Base-by-base conservation (phyloP, 1,140 invertebrate genomes). In the Papilio helenus region DNA sequence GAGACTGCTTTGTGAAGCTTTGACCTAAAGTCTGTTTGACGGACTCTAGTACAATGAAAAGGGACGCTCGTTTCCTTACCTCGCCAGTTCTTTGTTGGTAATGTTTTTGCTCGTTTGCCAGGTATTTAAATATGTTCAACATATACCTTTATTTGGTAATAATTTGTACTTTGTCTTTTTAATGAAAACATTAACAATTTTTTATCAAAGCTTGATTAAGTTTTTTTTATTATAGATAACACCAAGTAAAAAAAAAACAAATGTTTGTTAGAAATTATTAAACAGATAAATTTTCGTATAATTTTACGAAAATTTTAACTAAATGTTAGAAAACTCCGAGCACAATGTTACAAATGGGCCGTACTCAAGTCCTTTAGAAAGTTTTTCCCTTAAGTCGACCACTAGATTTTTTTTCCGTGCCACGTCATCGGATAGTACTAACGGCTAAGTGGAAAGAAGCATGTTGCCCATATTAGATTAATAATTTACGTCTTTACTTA, bases 41-140 rank as follows among this genome's bases (percentile, higher is more conserved):
- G 20, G 58, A 61, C 23, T 65, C 14, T 65, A 58, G 74, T 49
- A 61, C 51, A 76, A 76, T 76, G 10, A 51, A 76, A 76, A 76
- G 74, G 73, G 74, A 42, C 46, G 74, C 20, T 34, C 23, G 49
- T 74, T 46, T 74, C 74, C 46, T 76, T 42, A 51, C 49, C 49
- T 61, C 49, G 20, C 12, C 73, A 76, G 73, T 55, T 49, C 73
- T 76, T 76, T 76, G 73, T 76, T 23, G 18, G 23, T 76, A 76
- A 76, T 76, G 73, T 58, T 55, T 76, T 76, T 51, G 73, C 73
- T 76, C 73, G 29, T 76, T 76, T 65, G 58, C 9, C 26, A 29
- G 46, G 26, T 76, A 46, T 34, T 76, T 58, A 26, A 34, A 76
- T 12, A 29, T 8, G 0, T 3, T 51, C 73, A 34, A 76, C 23